Base-by-base conservation (phyloP, 2,797 vertebrate genomes). In the Protosalanx chinensis region DNA sequence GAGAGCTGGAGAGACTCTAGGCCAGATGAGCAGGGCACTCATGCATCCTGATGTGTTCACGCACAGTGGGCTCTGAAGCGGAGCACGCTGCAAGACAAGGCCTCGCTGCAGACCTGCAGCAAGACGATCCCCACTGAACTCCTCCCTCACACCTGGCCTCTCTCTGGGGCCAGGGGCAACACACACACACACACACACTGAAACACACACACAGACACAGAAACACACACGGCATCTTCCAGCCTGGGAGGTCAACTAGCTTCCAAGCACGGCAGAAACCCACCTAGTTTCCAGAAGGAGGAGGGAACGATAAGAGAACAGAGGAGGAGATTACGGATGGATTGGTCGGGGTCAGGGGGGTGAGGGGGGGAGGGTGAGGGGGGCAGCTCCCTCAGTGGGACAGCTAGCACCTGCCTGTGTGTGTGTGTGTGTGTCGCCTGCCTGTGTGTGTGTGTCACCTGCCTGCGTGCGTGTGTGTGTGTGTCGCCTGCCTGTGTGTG, bases 31-130 rank as follows among this genome's bases (percentile, higher is more conserved):
- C 23, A 75, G 71, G 72, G 75, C 77, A 83, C 63, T 85, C 78
- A 80, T 70, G 81, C 80, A 53, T 80, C 81, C 72, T 86, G 84
- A 74, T 71, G 72, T 58, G 65, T 72, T 74, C 74, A 75, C 30
- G 70, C 66, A 76, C 72, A 72, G 76, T 79, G 65, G 67, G 68
- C 64, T 69, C 77, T 78, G 70, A 67, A 59, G 74, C 41, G 20
- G 51, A 32, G 63, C 27, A 62, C 4, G 2, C 16, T 46, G 10
- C 41, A 46, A 46, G 41, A 46, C 10, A 18, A 46, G 49, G 49
- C n/a, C 83, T 82, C 62, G 66, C 71, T 58, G 72, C 70, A 69
- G 49, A 72, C 58, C 53, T 63, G 72, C 51, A 72, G 72, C 67
- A 67, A 63, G 59, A 65, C 29, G 70, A 69, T 57, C 64, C 46